Base-by-base conservation (phyloP, 2,888 invertebrate genomes). In the Pecten maximus region DNA sequence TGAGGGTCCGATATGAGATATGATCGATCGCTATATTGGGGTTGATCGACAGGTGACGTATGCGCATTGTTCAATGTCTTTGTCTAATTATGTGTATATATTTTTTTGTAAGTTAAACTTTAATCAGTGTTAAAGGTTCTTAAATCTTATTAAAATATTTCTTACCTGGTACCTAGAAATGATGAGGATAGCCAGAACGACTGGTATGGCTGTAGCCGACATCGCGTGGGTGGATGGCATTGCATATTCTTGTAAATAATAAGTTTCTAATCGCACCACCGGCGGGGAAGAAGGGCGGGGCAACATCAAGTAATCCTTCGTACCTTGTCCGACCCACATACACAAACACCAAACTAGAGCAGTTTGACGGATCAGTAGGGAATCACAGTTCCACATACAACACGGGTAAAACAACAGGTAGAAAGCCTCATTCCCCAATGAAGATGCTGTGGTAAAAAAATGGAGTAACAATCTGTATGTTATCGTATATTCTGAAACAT, bases 161-260 rank as follows among this genome's bases (percentile, higher is more conserved):
- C 92, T 89, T 92, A 95, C 95, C 95, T 95, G 93, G 89, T 95
- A 95, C 90, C 95, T 91, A 48, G 92, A 88, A 0, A 94, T 88
- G 2, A 94, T 87, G 40, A 93, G 88, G 86, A 92, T 91, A 40
- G 93, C 93, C 54, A 95, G 50, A 88, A 93, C 93, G n/a, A 94
- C 88, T 0, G 95, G 95, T 40, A 95, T 95, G 19, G 94, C 94
- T 10, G 95, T 95, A 16, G 94, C 95, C 0, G 95, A 95, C 92
- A 95, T 95, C 0, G 95, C 95, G 91, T 95, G 95, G 23, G 95
- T 95, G 23, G 95, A 95, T 0, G 95, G 95, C 95, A 95, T 94
- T 12, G 94, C 93, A 88, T 92, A 95, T 89, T 95, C 95, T 86
- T 94, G 94, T 74, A 93, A 91, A 90, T 94, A 94, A 15, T 93